These are phyloP conservation scores for Tachypleus tridentatus DNA, from an alignment of 1,140 invertebrate genomes.

Conservation along the genomic window DNA sequence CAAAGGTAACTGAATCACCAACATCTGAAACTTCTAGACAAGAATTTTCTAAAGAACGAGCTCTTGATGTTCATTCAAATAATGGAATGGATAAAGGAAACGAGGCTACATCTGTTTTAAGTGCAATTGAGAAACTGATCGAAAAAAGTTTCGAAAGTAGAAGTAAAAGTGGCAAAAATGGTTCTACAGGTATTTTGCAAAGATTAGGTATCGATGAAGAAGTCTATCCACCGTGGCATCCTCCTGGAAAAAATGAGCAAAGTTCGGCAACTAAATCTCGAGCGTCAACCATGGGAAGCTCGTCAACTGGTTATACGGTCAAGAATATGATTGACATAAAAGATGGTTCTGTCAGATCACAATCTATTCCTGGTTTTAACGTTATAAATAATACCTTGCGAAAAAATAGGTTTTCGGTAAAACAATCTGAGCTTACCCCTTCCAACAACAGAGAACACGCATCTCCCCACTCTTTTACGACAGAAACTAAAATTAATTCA, in stretches of 20 bases:
- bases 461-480: too few relatives aligned
- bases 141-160: slow-evolving; percentile 89
- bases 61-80: not conserved
- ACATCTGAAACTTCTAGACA: not conserved
- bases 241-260: slow-evolving; percentile 46
- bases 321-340: too few relatives aligned
- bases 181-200: slow-evolving; percentile 66
- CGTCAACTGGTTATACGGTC: too few relatives aligned
- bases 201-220: slow-evolving; percentile 80
- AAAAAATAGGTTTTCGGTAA: too few relatives aligned
- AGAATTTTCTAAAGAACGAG: not conserved
- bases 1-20: not conserved
- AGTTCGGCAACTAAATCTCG: slow-evolving; percentile 48
- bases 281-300: too few relatives aligned
- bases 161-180: slow-evolving; percentile 36
- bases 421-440: too few relatives aligned
- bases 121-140: slow-evolving; percentile 90
- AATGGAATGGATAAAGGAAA: not conserved
- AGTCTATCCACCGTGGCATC: slow-evolving; percentile 29
- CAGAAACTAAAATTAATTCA: too few relatives aligned
- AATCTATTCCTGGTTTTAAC: too few relatives aligned
- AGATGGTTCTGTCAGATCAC: too few relatives aligned
- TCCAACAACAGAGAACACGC: too few relatives aligned
- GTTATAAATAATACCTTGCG: too few relatives aligned
- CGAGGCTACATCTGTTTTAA: slow-evolving; percentile 56